Base-by-base conservation (phyloP, 1,140 invertebrate species). In the Dysdera silvatica region DNA sequence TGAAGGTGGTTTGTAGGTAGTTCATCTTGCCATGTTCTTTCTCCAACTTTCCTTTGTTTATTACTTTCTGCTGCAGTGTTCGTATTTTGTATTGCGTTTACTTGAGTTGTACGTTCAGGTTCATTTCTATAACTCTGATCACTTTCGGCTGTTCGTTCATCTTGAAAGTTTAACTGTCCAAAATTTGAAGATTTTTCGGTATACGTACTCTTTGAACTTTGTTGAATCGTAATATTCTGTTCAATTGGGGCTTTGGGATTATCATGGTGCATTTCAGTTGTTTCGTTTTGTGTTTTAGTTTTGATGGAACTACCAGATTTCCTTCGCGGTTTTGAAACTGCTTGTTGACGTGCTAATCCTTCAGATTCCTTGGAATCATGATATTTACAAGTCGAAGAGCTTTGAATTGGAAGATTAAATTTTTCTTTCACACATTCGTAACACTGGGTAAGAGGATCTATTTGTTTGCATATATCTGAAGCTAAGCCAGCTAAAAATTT, bases 401-500 rank as follows among this genome's bases (percentile, higher is more conserved):
- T 48, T 28, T 23, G 5, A n/a, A 55, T 4, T 43, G 37, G 26
- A n/a, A 3, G 10, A 8, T 47, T 49, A 7, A 12, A 29, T 31
- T 63, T 33, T 49, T 63, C 41, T 35, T 53, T 29, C 6, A 63
- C 18, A 24, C 61, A 63, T 6, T 63, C 52, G 0, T 49, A n/a
- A 32, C 61, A 63, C 18, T 49, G 41, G 23, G 31, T n/a, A 16
- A n/a, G n/a, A n/a, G 45, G 31, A 29, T 47, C 41, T 2, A 14
- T 14, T 14, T 47, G 23, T 1, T 32, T 43, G 16, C 31, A 20
- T 5, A 63, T 63, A 29, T 63, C 61, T 49, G 55, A 48, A 4
- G 61, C 53, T 32, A 63, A 40, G 41, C 61, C 51, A 28, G 55
- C 61, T 41, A 63, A 40, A 29, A 63, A 63, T 26, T 63, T 53